Conservation (phyloP, 1,140 invertebrate species). For the Leptopilina clavipes region DNA sequence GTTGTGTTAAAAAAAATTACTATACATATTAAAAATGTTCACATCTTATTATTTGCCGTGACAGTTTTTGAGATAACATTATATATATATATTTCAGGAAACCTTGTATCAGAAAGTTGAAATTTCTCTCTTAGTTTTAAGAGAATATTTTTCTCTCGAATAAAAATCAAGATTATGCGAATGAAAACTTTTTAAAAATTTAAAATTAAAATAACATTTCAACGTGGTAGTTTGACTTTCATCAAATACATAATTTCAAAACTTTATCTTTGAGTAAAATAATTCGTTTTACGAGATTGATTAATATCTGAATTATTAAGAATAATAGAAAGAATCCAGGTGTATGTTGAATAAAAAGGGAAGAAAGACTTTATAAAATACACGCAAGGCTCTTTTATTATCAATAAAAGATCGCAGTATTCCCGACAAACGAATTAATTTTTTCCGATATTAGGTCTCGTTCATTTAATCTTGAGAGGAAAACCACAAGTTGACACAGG, state of each 20-base stretch:
- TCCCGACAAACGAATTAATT: neutral
- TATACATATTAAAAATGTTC: no score
- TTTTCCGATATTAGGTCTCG: neutral
- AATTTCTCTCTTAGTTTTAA: neutral
- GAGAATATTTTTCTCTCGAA: neutral
- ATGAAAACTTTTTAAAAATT: neutral
- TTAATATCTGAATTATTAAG: neutral
- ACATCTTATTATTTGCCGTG: no score
- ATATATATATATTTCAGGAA: no score
- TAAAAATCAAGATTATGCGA: neutral
- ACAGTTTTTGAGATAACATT: no score
- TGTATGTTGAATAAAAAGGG: neutral
- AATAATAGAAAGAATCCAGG: neutral
- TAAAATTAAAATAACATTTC: neutral
- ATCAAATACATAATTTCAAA: neutral
- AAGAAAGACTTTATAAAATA: neutral
- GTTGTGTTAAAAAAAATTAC: no score
- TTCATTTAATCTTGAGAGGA: neutral
- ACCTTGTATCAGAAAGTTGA: neutral
- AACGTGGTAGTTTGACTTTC: neutral
- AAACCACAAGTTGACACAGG: slow-evolving; percentile 14
- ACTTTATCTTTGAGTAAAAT: neutral
- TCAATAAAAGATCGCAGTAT: neutral
- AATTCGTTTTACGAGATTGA: neutral
- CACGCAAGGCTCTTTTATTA: neutral